Conservation (phyloP, 2,113 vertebrate species). For the Labeo rohita region DNA sequence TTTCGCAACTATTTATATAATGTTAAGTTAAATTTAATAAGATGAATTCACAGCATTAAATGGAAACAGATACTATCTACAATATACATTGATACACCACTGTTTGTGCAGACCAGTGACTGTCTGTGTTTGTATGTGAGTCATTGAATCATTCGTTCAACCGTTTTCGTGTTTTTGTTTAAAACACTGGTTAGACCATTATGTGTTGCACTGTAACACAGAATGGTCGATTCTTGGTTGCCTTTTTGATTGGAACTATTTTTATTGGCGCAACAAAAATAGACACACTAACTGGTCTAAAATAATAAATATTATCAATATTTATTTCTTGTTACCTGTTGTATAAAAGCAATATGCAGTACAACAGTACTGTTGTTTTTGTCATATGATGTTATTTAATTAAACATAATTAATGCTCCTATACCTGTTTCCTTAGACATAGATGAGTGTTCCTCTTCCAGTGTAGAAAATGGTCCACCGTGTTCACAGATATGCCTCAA, state of each 20-base stretch:
- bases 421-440: slow-evolving; percentile 64
- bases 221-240: not conserved
- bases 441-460: slow-evolving; percentile 69
- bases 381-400: not conserved
- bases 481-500: slow-evolving; percentile 93
- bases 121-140: not conserved
- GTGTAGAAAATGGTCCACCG: slow-evolving; percentile 56
- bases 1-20: not conserved
- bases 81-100: not conserved
- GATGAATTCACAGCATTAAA: not conserved
- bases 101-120: not conserved
- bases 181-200: not conserved
- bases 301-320: not conserved
- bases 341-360: not conserved
- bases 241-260: not conserved
- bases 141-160: not conserved
- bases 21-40: not conserved
- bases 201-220: not conserved
- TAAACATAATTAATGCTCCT: not conserved
- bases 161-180: not conserved
- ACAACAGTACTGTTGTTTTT: not conserved
- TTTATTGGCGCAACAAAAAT: not conserved
- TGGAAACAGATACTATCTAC: not conserved
- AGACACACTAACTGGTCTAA: not conserved
- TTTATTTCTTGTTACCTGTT: not conserved